Conservation (phyloP, 2,797 vertebrate genomes). For the Avahi laniger region DNA sequence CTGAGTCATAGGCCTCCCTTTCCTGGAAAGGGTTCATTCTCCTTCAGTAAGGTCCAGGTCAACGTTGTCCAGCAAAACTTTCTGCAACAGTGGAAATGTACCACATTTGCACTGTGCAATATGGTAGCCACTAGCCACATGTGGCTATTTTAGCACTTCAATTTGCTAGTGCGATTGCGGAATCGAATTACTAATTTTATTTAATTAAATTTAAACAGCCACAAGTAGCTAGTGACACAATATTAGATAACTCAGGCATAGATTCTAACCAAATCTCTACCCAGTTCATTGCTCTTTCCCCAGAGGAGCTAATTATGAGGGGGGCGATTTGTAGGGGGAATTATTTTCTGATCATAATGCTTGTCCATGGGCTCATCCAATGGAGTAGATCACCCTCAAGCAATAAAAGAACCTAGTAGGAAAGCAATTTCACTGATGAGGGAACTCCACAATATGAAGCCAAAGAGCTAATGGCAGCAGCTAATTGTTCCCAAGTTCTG, state of each 20-base stretch:
- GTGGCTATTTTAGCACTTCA: neutral
- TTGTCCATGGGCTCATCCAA: neutral
- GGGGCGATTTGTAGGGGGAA: neutral
- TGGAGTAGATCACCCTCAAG: neutral
- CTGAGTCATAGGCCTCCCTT: neutral
- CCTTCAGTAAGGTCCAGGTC: neutral
- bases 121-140: neutral
- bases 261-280: neutral
- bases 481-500: neutral
- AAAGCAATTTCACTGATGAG: neutral
- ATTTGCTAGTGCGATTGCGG: neutral
- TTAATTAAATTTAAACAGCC: neutral
- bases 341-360: neutral
- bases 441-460: neutral
- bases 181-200: neutral
- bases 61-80: neutral
- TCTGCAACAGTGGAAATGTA: neutral
- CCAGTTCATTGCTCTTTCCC: neutral
- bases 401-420: neutral
- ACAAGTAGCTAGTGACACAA: neutral
- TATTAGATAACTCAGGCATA: neutral
- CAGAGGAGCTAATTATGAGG: neutral
- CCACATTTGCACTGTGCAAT: neutral
- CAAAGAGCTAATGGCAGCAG: neutral
- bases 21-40: neutral